A percentile compares a stretch with the other conserved stretches of the same genome.
phyloP scores from a whole-genome alignment of 1,140 invertebrate genomes.

The Rhyacophila brunnea region DNA sequence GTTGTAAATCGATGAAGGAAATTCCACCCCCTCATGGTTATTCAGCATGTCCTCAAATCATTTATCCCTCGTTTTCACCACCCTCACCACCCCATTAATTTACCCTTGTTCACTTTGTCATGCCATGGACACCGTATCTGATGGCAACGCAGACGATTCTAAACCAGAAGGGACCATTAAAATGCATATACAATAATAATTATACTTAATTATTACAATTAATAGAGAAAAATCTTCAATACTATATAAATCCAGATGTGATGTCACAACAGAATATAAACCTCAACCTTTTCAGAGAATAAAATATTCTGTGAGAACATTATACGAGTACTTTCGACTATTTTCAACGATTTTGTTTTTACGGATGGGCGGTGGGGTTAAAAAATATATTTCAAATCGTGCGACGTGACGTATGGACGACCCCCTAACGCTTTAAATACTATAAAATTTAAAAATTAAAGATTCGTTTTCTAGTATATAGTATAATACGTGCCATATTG shows the following conservation, averaged over 20 bases:
- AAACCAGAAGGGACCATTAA: not conserved
- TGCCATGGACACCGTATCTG: not conserved
- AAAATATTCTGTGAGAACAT: too few relatives aligned
- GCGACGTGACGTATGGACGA: too few relatives aligned
- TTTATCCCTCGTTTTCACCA: conserved; percentile 18
- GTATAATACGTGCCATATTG: too few relatives aligned
- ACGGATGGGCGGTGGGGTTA: too few relatives aligned
- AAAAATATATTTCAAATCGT: too few relatives aligned
- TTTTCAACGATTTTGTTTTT: too few relatives aligned
- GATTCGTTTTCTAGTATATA: too few relatives aligned
- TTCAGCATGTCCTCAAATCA: conserved; percentile 17
- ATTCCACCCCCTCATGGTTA: conserved; percentile 11
- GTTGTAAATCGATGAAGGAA: conserved; percentile 19
- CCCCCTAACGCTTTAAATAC: too few relatives aligned
- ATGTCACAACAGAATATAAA: too few relatives aligned
- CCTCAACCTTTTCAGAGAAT: too few relatives aligned
- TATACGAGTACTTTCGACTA: too few relatives aligned
- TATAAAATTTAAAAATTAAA: too few relatives aligned
- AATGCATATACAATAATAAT: not conserved
- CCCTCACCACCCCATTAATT: not conserved
- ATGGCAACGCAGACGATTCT: not conserved
- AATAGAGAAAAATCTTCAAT: not conserved
- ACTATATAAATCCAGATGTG: not conserved
- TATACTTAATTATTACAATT: not conserved
- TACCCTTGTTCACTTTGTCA: not conserved